Evolutionary conservation across 2,113 vertebrate genomes (phyloP).

Genomic region (Gymnocephalus cernua): DNA sequence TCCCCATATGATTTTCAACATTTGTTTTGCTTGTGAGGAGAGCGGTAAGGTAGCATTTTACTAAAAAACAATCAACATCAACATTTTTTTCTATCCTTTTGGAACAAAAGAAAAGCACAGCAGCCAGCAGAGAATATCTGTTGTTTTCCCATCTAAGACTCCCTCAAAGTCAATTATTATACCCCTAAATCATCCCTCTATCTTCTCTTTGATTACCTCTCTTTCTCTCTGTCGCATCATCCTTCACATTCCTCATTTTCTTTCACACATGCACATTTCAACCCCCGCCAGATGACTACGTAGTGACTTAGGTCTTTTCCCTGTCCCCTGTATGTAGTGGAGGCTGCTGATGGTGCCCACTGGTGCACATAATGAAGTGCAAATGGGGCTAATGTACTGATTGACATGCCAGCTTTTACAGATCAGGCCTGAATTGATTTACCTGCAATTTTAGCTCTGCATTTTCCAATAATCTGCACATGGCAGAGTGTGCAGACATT

Average conservation of each 20-base stretch:
- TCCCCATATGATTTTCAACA: conserved; percentile 48
- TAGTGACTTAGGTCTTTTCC: conserved; percentile 17
- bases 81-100: conserved; percentile 29
- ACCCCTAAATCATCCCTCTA: conserved; percentile 48
- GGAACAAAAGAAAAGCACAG: conserved; percentile 36
- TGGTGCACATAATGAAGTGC: conserved; percentile 75
- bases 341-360: conserved; percentile 60
- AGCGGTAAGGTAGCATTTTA: conserved; percentile 3
- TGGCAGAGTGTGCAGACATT: conserved; percentile 37
- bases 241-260: conserved; percentile 16
- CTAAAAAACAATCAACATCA: conserved; percentile 28
- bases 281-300: conserved; percentile 1
- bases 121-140: conserved; percentile 19
- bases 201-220: conserved; percentile 45
- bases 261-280: background rate
- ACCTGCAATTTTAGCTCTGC: conserved; percentile 52
- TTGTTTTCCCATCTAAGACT: conserved; percentile 23
- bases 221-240: conserved; percentile 2
- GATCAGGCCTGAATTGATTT: conserved; percentile 76
- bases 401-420: conserved; percentile 75
- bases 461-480: conserved; percentile 64
- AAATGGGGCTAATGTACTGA: conserved; percentile 76
- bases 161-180: conserved; percentile 58
- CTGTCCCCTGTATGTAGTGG: conserved; percentile 40
- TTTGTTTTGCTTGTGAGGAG: conserved; percentile 17